Percentiles rank a stretch among this genome's conserved stretches.
phyloP scores from a whole-genome alignment of 2,888 invertebrate genomes.

The Caenorhabditis macrosperma region DNA sequence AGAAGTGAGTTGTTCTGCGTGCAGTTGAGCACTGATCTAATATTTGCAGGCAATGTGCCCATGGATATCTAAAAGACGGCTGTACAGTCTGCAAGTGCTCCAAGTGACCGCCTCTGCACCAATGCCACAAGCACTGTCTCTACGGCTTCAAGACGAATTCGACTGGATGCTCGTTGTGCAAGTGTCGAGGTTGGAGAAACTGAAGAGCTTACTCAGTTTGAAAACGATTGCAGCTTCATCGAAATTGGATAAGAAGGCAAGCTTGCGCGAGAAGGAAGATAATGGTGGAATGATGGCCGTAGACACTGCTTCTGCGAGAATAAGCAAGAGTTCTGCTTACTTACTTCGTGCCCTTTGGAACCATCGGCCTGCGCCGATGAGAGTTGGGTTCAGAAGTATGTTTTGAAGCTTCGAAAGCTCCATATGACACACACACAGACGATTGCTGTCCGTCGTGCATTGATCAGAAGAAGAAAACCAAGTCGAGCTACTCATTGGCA shows the following conservation, averaged over 20 bases:
- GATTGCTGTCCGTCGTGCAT: slow-evolving; percentile 58
- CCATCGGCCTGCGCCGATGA: slow-evolving; percentile 70
- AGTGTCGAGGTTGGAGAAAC: slow-evolving; percentile 80
- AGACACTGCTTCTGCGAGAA: slow-evolving; percentile 83
- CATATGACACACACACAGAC: slow-evolving; percentile 13
- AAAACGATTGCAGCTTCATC: slow-evolving; percentile 59
- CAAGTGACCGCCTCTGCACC: slow-evolving; percentile 83
- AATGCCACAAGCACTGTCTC: slow-evolving; percentile 83
- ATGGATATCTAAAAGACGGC: slow-evolving; percentile 83
- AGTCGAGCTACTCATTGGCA: slow-evolving; percentile 33
- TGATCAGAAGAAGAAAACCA: slow-evolving; percentile 43
- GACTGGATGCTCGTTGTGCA: slow-evolving; percentile 83
- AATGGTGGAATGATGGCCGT: slow-evolving; percentile 83
- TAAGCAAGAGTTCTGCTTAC: slow-evolving; percentile 83
- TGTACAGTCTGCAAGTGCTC: slow-evolving; percentile 84
- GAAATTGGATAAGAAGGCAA: slow-evolving; percentile 56
- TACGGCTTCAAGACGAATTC: slow-evolving; percentile 82
- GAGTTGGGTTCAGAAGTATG: slow-evolving; percentile 70
- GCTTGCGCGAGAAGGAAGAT: slow-evolving; percentile 81
- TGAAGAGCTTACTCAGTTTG: not conserved
- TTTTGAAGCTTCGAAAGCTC: not conserved
- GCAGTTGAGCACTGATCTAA: not conserved
- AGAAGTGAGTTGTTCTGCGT: slow-evolving; percentile 64
- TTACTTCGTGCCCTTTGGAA: slow-evolving; percentile 82
- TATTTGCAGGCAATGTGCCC: slow-evolving; percentile 81